Evolutionary conservation across 2,797 vertebrate species (phyloP).

Genomic region (Phataginus tricuspis): DNA sequence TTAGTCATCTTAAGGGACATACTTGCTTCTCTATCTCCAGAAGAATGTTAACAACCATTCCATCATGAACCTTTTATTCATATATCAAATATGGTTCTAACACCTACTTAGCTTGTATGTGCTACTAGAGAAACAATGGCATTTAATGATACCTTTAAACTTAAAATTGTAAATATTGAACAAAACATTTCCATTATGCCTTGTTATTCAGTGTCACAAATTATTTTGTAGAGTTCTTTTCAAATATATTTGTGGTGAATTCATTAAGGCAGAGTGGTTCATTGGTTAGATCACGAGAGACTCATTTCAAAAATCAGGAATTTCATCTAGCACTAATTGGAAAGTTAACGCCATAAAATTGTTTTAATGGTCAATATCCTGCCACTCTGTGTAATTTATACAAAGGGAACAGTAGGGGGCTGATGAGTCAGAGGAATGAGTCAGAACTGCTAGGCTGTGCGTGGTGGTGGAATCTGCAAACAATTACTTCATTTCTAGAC

Average conservation of each 20-base stretch:
- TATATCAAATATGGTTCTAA: neutral
- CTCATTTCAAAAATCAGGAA: slow-evolving; percentile 15
- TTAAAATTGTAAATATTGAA: neutral
- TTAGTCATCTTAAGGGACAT: neutral
- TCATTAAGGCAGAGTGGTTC: neutral
- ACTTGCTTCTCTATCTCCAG: neutral
- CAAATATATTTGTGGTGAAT: neutral
- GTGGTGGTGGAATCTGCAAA: neutral
- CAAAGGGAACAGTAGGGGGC: neutral
- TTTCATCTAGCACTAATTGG: slow-evolving; percentile 32
- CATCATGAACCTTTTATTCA: neutral
- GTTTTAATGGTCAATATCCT: slow-evolving; percentile 47
- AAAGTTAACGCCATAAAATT: slow-evolving; percentile 54
- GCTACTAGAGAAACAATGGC: neutral
- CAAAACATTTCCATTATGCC: neutral
- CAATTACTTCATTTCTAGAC: slow-evolving; percentile 54
- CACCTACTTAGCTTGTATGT: neutral
- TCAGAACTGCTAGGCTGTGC: neutral
- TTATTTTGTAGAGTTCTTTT: neutral
- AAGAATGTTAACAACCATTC: neutral
- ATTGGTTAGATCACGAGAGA: neutral
- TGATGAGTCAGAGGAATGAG: slow-evolving; percentile 46
- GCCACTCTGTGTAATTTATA: slow-evolving; percentile 26
- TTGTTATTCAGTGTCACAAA: neutral
- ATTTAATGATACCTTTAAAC: neutral